These are phyloP conservation scores for Apeltes quadracus DNA, from an alignment of 2,113 vertebrate species.

Conservation along the genomic window DNA sequence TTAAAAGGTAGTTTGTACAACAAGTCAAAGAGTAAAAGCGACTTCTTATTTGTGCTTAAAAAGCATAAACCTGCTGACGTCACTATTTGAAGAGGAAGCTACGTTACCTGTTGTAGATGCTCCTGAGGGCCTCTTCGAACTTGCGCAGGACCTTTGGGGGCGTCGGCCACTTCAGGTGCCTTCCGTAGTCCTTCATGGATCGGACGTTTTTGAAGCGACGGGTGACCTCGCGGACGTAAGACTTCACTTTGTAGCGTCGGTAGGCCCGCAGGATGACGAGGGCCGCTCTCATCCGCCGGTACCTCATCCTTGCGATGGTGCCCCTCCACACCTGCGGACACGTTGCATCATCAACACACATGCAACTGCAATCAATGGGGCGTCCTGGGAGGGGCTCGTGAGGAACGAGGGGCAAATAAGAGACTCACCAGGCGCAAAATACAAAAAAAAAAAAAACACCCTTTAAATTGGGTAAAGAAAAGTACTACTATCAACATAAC, in stretches of 20 bases:
- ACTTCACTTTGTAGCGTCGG: constrained; percentile 91
- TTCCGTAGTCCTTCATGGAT: constrained; percentile 87
- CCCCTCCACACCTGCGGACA: constrained; percentile 91
- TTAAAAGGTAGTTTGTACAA: not conserved
- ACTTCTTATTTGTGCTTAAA: not conserved
- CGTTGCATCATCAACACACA: not conserved
- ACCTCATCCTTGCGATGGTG: constrained; percentile 89
- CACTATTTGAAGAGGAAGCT: not conserved
- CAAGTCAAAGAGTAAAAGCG: not conserved
- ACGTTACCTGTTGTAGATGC: constrained; percentile 88
- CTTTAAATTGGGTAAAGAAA: no score
- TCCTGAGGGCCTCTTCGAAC: constrained; percentile 88
- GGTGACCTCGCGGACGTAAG: constrained; percentile 88
- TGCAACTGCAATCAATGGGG: not conserved
- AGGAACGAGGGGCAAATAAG: not conserved
- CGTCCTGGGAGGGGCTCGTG: not conserved
- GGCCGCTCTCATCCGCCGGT: constrained; percentile 87
- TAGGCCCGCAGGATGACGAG: constrained; percentile 86
- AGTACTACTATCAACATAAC: not conserved
- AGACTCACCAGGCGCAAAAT: no score
- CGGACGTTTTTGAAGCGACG: constrained; percentile 85
- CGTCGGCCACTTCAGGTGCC: constrained; percentile 88
- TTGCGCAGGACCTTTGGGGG: constrained; percentile 90
- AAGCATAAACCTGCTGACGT: not conserved
- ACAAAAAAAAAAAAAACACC: no score